Conservation (phyloP, 2,113 vertebrate species). For the Macaca fascicularis region DNA sequence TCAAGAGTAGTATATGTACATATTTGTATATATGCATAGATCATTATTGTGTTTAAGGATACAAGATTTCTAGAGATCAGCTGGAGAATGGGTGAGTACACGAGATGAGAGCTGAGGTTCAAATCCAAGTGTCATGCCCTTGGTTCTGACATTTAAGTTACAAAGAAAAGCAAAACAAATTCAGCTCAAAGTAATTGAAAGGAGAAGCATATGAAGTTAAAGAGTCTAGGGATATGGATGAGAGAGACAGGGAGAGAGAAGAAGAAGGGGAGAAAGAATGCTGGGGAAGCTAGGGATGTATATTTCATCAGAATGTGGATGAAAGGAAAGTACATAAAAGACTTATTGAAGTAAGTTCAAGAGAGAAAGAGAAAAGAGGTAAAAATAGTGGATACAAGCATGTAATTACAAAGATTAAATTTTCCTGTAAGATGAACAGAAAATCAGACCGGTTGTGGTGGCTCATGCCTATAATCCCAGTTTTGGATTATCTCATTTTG, state of each 20-base stretch:
- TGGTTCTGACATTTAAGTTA: neutral
- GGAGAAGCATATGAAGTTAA: neutral
- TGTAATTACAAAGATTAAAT: neutral
- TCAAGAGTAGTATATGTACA: no score
- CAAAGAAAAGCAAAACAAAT: neutral
- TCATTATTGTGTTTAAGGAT: no score
- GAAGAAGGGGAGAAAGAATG: neutral
- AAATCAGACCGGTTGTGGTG: neutral
- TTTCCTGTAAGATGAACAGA: neutral
- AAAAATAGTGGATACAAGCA: neutral
- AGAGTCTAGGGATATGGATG: accelerated
- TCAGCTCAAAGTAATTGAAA: neutral
- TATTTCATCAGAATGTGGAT: neutral
- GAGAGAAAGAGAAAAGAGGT: neutral
- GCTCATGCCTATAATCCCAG: no score
- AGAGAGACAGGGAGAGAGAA: neutral
- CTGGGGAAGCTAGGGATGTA: no score
- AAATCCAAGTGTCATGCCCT: neutral
- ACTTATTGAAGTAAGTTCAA: neutral
- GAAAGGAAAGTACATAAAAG: neutral
- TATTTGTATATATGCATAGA: no score
- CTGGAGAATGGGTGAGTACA: neutral
- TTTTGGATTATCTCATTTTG: no score
- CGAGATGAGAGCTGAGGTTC: neutral
- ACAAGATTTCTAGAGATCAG: neutral